These are phyloP conservation scores for Diorhabda sublineata DNA, from an alignment of 1,140 invertebrate species.

Conservation along the genomic window DNA sequence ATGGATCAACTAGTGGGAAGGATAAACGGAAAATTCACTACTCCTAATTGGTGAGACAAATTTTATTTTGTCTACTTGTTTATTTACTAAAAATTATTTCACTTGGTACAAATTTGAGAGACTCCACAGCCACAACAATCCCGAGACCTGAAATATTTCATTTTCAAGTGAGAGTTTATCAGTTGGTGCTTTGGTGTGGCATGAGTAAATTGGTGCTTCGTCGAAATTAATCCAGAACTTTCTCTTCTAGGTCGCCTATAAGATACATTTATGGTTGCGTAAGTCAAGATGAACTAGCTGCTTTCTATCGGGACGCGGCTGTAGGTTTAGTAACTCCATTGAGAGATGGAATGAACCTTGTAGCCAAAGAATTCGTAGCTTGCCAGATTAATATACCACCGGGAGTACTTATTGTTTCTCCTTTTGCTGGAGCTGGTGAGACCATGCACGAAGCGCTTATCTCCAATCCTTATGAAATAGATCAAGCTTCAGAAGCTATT, in stretches of 20 bases:
- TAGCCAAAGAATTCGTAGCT: slow-evolving; percentile 90
- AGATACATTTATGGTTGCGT: slow-evolving; percentile 86
- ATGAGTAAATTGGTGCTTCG: no score
- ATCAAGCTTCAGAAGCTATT: slow-evolving; percentile 81
- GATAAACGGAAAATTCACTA: slow-evolving; percentile 83
- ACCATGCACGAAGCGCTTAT: slow-evolving; percentile 84
- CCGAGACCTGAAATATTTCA: no score
- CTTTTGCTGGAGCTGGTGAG: slow-evolving; percentile 85
- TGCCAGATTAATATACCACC: slow-evolving; percentile 84
- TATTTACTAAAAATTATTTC: slow-evolving; percentile 5
- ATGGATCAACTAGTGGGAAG: slow-evolving; percentile 84
- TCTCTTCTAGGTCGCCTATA: slow-evolving; percentile 80
- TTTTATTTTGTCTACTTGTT: neutral
- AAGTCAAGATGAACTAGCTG: slow-evolving; percentile 78
- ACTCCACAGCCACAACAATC: no score
- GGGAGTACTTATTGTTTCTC: slow-evolving; percentile 83
- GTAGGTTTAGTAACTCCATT: slow-evolving; percentile 83
- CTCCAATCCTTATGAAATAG: slow-evolving; percentile 87
- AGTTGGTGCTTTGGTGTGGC: no score
- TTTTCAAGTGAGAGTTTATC: no score
- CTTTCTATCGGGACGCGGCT: slow-evolving; percentile 75
- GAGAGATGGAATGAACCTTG: slow-evolving; percentile 89
- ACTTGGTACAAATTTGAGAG: no score
- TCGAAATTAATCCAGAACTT: no score
- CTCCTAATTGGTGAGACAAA: slow-evolving; percentile 58